A percentile compares a stretch with the other conserved stretches of the same genome.
Evolutionary conservation across 2,888 invertebrate genomes (phyloP).

Genomic region (Drosophila cracens): DNA sequence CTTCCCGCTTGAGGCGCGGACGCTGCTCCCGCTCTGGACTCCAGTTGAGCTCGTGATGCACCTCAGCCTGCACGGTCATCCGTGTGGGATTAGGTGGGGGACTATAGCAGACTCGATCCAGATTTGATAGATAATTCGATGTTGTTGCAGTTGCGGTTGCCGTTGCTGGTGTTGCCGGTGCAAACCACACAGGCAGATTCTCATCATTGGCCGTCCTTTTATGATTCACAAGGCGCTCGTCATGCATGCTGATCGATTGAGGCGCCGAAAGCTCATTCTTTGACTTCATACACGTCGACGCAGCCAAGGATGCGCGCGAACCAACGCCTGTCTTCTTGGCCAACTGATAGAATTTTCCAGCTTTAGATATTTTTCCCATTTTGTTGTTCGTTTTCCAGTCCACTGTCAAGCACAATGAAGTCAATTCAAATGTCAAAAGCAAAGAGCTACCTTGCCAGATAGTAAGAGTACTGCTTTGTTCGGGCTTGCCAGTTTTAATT

Average conservation of each 20-base stretch:
- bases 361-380: conserved; percentile 98
- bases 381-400: conserved; percentile 79
- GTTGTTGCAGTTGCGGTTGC: background rate
- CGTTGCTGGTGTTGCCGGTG: background rate
- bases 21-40: conserved; percentile 47
- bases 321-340: conserved; percentile 99
- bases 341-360: conserved; percentile 99
- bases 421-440: background rate
- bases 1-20: background rate
- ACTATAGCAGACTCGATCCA: conserved; percentile 41
- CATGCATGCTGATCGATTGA: conserved; percentile 92
- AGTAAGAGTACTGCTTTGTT: no score
- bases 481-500: no score
- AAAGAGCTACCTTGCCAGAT: conserved; percentile 19
- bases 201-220: conserved; percentile 89
- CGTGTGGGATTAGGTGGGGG: conserved; percentile 47
- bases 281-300: conserved; percentile 91
- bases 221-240: conserved; percentile 90
- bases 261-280: conserved; percentile 92
- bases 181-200: no score
- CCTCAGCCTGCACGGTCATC: conserved; percentile 60
- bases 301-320: conserved; percentile 96
- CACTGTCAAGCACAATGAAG: background rate
- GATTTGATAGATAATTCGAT: background rate
- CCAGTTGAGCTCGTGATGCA: conserved; percentile 78